Conservation (phyloP, 1,140 invertebrate genomes). For the Tetragonula clypearis region DNA sequence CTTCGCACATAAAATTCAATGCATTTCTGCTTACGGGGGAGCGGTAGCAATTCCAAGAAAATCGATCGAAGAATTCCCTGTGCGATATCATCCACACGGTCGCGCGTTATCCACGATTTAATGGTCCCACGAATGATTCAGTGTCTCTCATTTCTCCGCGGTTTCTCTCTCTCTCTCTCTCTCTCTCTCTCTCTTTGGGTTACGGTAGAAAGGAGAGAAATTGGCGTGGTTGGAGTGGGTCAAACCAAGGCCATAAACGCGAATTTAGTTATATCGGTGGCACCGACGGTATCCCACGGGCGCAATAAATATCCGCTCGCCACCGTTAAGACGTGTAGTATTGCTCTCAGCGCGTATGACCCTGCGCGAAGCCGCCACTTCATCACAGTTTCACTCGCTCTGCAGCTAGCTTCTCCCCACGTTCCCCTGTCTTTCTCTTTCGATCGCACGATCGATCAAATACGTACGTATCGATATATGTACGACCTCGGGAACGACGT, state of each 20-base stretch:
- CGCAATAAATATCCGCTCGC: constrained; percentile 73
- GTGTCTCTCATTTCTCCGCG: constrained; percentile 12
- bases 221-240: constrained; percentile 28
- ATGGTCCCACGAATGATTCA: constrained; percentile 57
- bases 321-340: constrained; percentile 69
- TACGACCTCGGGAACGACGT: constrained; percentile 32
- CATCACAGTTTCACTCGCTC: constrained; percentile 51
- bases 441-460: constrained; percentile 54
- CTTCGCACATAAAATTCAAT: neutral
- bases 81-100: neutral
- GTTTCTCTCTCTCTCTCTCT: neutral
- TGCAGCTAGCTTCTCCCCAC: neutral
- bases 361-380: constrained; percentile 52
- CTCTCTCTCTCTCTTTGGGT: neutral
- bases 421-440: neutral
- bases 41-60: neutral
- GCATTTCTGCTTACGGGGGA: neutral
- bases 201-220: constrained; percentile 53
- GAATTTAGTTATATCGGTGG: constrained; percentile 76
- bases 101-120: constrained; percentile 51
- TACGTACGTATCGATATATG: constrained; percentile 61
- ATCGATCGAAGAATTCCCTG: constrained; percentile 30
- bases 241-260: constrained; percentile 69
- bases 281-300: constrained; percentile 65
- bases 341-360: constrained; percentile 53